phyloP scores from a whole-genome alignment of 1,140 invertebrate species.

The Popillia japonica region DNA sequence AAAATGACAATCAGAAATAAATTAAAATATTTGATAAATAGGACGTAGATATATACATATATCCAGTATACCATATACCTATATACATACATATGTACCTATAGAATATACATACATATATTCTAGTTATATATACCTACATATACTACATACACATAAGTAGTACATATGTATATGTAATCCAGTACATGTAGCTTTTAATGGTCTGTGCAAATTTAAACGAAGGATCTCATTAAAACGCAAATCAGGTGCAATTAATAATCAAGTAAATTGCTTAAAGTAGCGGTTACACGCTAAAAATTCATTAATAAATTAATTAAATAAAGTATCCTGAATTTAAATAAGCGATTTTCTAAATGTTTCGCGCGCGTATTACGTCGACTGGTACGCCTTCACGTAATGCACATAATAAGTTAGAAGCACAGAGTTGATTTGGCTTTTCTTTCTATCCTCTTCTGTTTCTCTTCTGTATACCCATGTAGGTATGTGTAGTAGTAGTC shows the following conservation, averaged over 20 bases:
- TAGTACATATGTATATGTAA: background rate
- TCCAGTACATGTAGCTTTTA: background rate
- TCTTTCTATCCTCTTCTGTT: background rate
- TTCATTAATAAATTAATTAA: constrained; percentile 34
- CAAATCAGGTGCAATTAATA: constrained; percentile 31
- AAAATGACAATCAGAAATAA: too few relatives aligned
- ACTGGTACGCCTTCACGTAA: background rate
- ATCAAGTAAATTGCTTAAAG: constrained; percentile 31
- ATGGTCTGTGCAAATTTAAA: constrained; percentile 28
- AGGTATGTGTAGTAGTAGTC: background rate
- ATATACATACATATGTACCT: too few relatives aligned
- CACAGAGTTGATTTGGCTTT: background rate
- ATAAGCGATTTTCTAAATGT: constrained; percentile 23
- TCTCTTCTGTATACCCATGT: background rate
- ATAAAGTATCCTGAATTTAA: constrained; percentile 35
- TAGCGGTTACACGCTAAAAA: constrained; percentile 30
- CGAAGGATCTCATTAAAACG: constrained; percentile 27
- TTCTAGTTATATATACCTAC: background rate
- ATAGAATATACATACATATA: too few relatives aligned
- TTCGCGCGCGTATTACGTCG: constrained; percentile 1
- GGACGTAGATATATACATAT: too few relatives aligned
- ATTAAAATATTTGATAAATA: too few relatives aligned
- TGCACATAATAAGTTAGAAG: background rate
- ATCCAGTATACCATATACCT: too few relatives aligned
- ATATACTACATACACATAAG: background rate